These are phyloP conservation scores for Aplochiton taeniatus DNA, from an alignment of 2,797 vertebrate species.

Conservation along the genomic window DNA sequence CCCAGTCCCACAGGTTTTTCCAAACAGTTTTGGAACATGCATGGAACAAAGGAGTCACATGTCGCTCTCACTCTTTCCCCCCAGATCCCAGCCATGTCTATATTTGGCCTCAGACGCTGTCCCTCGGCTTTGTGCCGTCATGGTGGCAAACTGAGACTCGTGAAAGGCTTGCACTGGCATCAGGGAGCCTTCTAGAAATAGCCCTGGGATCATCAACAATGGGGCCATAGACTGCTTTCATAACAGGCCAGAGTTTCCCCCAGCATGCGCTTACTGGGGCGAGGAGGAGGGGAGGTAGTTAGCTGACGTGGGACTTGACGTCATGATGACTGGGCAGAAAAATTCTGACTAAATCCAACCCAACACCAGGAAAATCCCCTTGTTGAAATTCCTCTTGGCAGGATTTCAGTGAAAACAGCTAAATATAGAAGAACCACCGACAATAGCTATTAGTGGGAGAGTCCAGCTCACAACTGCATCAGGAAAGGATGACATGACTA, in stretches of 20 bases:
- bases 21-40: too few species aligned
- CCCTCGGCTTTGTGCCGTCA: too few species aligned
- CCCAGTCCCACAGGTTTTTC: too few species aligned
- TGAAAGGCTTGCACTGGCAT: slow-evolving; percentile 33
- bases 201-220: slow-evolving; percentile 61
- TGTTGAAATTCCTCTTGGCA: slow-evolving; percentile 44
- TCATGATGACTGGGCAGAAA: slow-evolving; percentile 67
- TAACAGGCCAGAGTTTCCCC: slow-evolving; percentile 48
- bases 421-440: slow-evolving; percentile 44
- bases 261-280: slow-evolving; percentile 58
- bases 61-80: too few species aligned
- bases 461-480: too few species aligned
- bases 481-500: too few species aligned
- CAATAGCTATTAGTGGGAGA: slow-evolving; percentile 6
- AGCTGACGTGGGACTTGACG: slow-evolving; percentile 64
- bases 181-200: slow-evolving; percentile 62
- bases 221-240: slow-evolving; percentile 45
- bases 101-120: too few species aligned
- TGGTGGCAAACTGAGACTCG: too few species aligned
- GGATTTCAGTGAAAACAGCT: slow-evolving; percentile 35
- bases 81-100: too few species aligned
- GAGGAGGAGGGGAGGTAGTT: slow-evolving; percentile 39
- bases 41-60: too few species aligned
- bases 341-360: slow-evolving; percentile 36
- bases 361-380: slow-evolving; percentile 50